phyloP scores from a whole-genome alignment of 2,888 invertebrate genomes.

The Dicyrtoma fusca region DNA sequence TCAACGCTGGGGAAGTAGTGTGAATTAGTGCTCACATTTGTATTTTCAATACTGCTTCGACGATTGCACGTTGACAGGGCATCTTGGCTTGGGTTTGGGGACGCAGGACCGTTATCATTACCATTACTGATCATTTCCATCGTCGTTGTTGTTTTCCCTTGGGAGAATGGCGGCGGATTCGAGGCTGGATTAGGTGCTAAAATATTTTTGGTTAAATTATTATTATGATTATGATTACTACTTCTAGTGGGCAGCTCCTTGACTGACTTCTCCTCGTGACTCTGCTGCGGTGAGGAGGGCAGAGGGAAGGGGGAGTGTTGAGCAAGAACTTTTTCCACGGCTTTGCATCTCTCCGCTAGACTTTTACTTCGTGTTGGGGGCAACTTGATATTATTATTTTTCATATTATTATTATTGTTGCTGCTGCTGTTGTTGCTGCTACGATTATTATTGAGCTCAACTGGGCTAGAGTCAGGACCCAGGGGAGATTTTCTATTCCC shows the following conservation, averaged over 20 bases:
- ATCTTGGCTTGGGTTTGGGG: no score
- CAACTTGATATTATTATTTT: neutral
- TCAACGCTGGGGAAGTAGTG: no score
- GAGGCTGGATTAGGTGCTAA: neutral
- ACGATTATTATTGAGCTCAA: neutral
- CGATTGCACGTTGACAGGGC: no score
- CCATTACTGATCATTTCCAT: neutral
- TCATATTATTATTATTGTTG: neutral
- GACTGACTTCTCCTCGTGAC: slow-evolving; percentile 12
- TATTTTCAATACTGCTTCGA: no score
- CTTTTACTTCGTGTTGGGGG: slow-evolving; percentile 44
- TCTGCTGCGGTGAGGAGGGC: neutral
- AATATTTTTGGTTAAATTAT: slow-evolving; percentile 3
- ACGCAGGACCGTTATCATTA: no score
- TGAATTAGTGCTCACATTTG: no score
- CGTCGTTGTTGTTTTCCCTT: slow-evolving; percentile 26
- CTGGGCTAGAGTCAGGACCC: neutral
- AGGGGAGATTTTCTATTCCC: slow-evolving; percentile 5
- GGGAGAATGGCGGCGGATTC: slow-evolving; percentile 8
- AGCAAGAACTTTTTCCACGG: slow-evolving; percentile 49
- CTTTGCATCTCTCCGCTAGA: slow-evolving; percentile 52
- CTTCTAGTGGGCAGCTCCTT: neutral
- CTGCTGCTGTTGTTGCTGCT: neutral
- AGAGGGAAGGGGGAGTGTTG: slow-evolving; percentile 6
- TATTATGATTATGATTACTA: neutral